Percentiles rank a stretch among this genome's conserved stretches.
phyloP scores from a whole-genome alignment of 2,113 vertebrate species.

The Campylomormyrus tamandua region DNA sequence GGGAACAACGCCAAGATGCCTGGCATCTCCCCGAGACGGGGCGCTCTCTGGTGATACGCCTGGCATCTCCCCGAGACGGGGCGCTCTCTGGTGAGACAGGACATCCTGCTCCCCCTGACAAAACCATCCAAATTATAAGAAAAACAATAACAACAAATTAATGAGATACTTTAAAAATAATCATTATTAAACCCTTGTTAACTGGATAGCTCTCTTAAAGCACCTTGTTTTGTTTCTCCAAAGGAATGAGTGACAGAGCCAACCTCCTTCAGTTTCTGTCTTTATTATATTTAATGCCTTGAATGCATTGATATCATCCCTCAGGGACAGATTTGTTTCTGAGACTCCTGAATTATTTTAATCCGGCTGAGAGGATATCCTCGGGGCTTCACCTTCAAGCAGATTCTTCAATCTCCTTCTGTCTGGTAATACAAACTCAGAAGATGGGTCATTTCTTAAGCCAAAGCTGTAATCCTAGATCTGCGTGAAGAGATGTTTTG shows the following conservation, averaged over 20 bases:
- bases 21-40: no score
- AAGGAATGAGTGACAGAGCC: conserved; percentile 58
- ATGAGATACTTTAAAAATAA: not conserved
- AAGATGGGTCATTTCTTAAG: conserved; percentile 58
- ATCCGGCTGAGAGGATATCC: conserved; percentile 60
- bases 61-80: no score
- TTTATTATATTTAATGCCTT: conserved; percentile 71
- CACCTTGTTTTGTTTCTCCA: conserved; percentile 36
- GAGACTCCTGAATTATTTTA: conserved; percentile 60
- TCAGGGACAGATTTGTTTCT: conserved; percentile 75
- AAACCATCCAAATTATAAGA: not conserved
- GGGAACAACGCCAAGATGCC: not conserved
- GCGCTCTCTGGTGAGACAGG: no score
- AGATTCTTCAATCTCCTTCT: conserved; percentile 68
- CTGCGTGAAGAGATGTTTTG: conserved; percentile 40
- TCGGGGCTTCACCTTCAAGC: conserved; percentile 59
- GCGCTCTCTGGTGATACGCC: no score
- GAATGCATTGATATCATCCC: conserved; percentile 65
- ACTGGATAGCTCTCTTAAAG: conserved; percentile 14
- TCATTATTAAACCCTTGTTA: not conserved
- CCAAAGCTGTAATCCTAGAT: conserved; percentile 52
- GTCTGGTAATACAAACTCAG: conserved; percentile 57
- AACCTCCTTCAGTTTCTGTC: conserved; percentile 62
- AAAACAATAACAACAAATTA: not conserved
- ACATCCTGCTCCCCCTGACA: not conserved